A percentile compares a stretch with the other conserved stretches of the same genome.
Conservation (phyloP, 2,113 vertebrate species). For the Drymodes brunneopygia region DNA sequence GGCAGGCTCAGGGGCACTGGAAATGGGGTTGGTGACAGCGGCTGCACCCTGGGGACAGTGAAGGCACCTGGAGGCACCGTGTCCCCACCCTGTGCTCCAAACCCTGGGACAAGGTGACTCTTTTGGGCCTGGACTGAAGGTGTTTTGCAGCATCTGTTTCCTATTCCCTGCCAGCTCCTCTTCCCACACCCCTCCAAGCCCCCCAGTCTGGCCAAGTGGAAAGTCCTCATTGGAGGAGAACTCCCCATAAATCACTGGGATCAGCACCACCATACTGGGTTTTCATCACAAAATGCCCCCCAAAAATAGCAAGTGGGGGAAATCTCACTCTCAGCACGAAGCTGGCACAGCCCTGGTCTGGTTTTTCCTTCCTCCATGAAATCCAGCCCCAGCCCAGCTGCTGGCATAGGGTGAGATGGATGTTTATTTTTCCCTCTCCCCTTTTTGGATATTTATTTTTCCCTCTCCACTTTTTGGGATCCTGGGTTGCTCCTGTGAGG, state of each 20-base stretch:
- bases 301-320: neutral
- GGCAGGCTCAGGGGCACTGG: accelerated
- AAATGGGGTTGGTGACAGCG: neutral
- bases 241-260: constrained; percentile 42
- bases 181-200: neutral
- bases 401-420: neutral
- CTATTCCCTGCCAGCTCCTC: constrained; percentile 62
- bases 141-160: constrained; percentile 78
- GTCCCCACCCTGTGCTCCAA: neutral
- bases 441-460: neutral
- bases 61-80: accelerated
- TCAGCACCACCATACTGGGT: neutral
- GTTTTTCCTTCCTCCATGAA: neutral
- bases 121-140: neutral
- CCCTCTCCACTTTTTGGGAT: neutral
- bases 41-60: accelerated
- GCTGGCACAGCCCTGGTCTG: neutral
- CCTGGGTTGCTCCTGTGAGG: neutral
- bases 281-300: neutral
- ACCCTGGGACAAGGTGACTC: neutral
- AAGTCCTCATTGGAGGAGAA: constrained; percentile 18
- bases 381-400: constrained; percentile 11
- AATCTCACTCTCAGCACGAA: neutral
- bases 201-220: neutral
- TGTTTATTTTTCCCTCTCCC: neutral